A percentile compares a stretch with the other conserved stretches of the same genome.
These are phyloP conservation scores for Vireo altiloquus DNA, from an alignment of 2,113 vertebrate species.

Conservation along the genomic window DNA sequence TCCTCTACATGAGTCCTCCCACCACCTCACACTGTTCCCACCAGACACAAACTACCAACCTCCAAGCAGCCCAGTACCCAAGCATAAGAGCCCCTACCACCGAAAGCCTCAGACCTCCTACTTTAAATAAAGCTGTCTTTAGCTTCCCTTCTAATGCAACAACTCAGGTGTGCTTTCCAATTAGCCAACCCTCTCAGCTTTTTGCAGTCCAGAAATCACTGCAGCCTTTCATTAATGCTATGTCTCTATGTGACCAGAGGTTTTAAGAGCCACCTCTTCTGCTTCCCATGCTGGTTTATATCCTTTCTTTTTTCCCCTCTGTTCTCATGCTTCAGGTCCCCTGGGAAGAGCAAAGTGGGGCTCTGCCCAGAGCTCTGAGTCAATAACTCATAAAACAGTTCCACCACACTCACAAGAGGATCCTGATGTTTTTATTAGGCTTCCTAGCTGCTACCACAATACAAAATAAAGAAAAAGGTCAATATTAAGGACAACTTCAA, in stretches of 20 bases:
- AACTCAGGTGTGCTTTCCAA: neutral
- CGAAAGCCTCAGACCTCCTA: neutral
- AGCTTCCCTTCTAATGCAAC: neutral
- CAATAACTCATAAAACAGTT: neutral
- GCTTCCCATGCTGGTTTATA: neutral
- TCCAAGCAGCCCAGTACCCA: neutral
- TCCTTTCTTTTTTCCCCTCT: neutral
- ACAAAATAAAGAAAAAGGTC: neutral
- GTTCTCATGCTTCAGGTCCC: neutral
- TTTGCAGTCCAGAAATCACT: neutral
- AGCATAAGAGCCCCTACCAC: neutral
- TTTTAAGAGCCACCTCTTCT: neutral
- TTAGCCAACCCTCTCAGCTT: neutral
- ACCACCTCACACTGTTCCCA: neutral
- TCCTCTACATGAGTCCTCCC: fast-evolving
- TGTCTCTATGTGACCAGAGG: neutral
- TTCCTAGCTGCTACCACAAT: neutral
- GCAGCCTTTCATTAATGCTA: neutral
- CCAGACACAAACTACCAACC: neutral
- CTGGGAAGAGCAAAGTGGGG: neutral
- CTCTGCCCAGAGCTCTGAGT: neutral
- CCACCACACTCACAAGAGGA: neutral
- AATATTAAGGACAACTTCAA: neutral
- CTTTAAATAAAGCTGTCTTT: neutral
- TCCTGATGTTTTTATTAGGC: neutral